These are phyloP conservation scores for Parelbella ahira DNA, from an alignment of 2,888 invertebrate species.

Conservation along the genomic window DNA sequence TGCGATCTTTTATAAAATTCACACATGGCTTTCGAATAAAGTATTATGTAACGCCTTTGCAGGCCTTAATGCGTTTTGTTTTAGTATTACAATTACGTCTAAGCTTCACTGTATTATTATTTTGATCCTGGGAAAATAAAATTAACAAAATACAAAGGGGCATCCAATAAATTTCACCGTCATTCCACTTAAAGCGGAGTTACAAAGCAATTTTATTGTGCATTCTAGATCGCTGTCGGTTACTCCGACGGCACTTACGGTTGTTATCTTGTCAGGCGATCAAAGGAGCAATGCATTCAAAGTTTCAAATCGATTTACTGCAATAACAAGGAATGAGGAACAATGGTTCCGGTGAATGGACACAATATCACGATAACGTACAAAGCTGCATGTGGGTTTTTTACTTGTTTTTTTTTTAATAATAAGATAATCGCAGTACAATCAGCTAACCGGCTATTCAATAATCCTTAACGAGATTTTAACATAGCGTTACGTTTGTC, in stretches of 20 bases:
- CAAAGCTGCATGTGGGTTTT: no score
- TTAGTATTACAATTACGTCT: no score
- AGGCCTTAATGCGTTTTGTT: no score
- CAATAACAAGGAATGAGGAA: slow-evolving; percentile 12
- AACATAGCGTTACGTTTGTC: no score
- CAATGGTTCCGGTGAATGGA: slow-evolving; percentile 5
- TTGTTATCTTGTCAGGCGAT: slow-evolving; percentile 24
- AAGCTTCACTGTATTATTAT: no score
- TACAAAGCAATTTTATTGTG: slow-evolving; percentile 21
- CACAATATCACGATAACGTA: slow-evolving; percentile 14
- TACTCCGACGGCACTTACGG: slow-evolving; percentile 15
- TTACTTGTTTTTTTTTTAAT: no score
- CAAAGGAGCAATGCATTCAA: slow-evolving; percentile 21
- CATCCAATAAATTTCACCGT: neutral
- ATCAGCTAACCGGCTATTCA: no score
- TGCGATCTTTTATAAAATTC: no score
- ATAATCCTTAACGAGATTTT: no score
- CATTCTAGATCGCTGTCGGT: slow-evolving; percentile 20
- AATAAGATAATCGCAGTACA: no score
- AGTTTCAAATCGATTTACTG: slow-evolving; percentile 19
- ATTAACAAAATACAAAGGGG: neutral
- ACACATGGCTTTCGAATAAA: no score
- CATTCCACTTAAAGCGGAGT: slow-evolving; percentile 13
- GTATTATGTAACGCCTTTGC: no score
- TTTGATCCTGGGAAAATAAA: neutral